Conservation (phyloP, 2,797 vertebrate species). For the Acipenser transmontanus region DNA sequence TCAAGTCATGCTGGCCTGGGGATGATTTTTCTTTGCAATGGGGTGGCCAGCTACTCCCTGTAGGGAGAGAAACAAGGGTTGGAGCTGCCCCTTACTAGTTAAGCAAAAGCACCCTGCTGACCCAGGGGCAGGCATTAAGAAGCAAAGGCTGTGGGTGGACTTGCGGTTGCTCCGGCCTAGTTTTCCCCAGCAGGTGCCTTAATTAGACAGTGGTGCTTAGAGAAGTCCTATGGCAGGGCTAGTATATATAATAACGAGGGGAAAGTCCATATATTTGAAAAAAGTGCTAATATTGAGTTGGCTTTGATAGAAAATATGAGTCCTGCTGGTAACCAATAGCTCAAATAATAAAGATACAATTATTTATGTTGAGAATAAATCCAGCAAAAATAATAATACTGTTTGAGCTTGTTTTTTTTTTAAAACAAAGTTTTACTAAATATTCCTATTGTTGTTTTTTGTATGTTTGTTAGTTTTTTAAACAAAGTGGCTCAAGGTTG, state of each 20-base stretch:
- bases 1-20: conserved; percentile 1
- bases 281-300: no score
- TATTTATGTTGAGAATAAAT: no score
- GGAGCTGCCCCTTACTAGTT: conserved; percentile 3
- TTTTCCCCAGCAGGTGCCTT: conserved; percentile 19
- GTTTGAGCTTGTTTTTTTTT: no score
- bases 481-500: conserved; percentile 7
- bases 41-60: conserved; percentile 12
- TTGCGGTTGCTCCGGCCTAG: conserved; percentile 18
- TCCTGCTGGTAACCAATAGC: no score
- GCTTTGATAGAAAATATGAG: no score
- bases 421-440: no score
- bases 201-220: conserved; percentile 8
- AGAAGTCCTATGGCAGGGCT: conserved; percentile 10
- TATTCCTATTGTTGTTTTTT: neutral
- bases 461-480: neutral
- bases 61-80: conserved; percentile 16
- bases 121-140: conserved; percentile 17
- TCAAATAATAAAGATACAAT: no score
- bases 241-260: conserved; percentile 5
- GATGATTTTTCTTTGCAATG: conserved; percentile 9
- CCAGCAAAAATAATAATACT: no score
- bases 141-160: conserved; percentile 9
- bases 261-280: neutral
- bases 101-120: conserved; percentile 9